Conservation (phyloP, 2,888 invertebrate species). For the Caenorhabditis sinica region DNA sequence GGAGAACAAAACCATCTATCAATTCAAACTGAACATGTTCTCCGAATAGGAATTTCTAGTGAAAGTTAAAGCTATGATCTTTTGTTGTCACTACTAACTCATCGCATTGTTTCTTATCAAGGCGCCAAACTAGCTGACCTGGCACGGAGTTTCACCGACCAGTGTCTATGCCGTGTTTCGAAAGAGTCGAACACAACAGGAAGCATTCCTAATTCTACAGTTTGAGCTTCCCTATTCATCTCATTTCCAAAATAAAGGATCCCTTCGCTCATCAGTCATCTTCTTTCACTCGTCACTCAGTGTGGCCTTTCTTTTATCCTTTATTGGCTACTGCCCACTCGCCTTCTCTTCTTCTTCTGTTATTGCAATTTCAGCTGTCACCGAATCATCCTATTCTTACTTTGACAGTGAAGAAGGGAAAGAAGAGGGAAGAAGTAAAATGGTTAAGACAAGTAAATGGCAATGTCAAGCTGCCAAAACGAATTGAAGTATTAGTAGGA, state of each 20-base stretch:
- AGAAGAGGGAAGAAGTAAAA: conserved; percentile 8
- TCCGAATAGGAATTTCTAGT: not conserved
- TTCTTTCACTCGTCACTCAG: conserved; percentile 67
- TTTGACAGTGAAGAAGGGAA: conserved; percentile 55
- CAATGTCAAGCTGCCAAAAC: conserved; percentile 58
- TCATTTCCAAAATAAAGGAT: conserved; percentile 13
- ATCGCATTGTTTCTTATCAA: conserved; percentile 19
- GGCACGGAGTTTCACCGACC: conserved; percentile 36
- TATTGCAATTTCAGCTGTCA: conserved; percentile 70
- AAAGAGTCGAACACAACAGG: conserved; percentile 7
- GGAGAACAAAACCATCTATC: too few relatives aligned
- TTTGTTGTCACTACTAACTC: conserved; percentile 18
- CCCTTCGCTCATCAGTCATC: conserved; percentile 63
- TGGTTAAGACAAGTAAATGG: not conserved
- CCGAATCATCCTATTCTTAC: conserved; percentile 61
- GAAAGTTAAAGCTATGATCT: conserved; percentile 8
- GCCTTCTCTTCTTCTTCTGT: conserved; percentile 51
- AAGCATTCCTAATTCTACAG: conserved; percentile 18
- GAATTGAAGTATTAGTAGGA: conserved; percentile 47
- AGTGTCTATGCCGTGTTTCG: conserved; percentile 6
- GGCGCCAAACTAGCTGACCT: conserved; percentile 23
- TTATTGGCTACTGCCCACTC: conserved; percentile 60
- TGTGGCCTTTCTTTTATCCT: conserved; percentile 62
- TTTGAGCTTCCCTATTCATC: not conserved
- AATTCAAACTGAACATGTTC: not conserved